phyloP scores from a whole-genome alignment of 2,888 invertebrate species.

The Leucoptera coffeella region DNA sequence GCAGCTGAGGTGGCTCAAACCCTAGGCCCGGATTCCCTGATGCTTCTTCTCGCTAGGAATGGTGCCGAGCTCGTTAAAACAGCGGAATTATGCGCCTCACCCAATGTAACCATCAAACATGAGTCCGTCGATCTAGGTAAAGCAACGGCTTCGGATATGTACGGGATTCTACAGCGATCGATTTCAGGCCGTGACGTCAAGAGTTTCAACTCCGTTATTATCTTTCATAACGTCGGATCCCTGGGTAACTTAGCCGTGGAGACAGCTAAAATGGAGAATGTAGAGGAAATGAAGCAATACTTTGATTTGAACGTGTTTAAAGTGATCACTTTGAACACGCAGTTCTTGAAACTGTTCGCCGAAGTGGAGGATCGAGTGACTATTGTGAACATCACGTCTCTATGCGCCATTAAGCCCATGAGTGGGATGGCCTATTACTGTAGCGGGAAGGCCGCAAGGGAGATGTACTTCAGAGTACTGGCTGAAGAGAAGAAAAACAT shows the following conservation, averaged over 20 bases:
- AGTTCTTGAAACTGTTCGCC: constrained; percentile 62
- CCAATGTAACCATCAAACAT: constrained; percentile 43
- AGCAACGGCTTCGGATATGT: constrained; percentile 37
- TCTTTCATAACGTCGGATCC: constrained; percentile 87
- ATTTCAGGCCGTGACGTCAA: constrained; percentile 23
- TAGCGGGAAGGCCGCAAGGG: constrained; percentile 80
- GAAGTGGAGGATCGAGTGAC: constrained; percentile 29
- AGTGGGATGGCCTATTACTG: constrained; percentile 79
- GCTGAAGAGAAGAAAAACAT: constrained; percentile 72
- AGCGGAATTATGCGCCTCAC: constrained; percentile 39
- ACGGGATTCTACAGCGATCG: constrained; percentile 36
- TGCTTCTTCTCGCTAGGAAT: constrained; percentile 73
- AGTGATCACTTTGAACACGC: constrained; percentile 61
- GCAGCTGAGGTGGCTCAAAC: constrained; percentile 64
- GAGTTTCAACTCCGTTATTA: constrained; percentile 60
- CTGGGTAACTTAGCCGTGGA: constrained; percentile 64
- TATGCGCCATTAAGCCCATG: constrained; percentile 73
- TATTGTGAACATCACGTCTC: constrained; percentile 79
- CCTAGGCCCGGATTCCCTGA: constrained; percentile 60
- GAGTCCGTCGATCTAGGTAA: constrained; percentile 54
- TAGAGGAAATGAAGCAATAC: constrained; percentile 58
- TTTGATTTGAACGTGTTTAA: constrained; percentile 74
- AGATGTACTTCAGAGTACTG: constrained; percentile 81
- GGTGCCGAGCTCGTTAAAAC: constrained; percentile 60
- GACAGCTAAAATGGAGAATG: constrained; percentile 58